Conservation (phyloP, 1,140 invertebrate species). For the Lepidurus packardi region DNA sequence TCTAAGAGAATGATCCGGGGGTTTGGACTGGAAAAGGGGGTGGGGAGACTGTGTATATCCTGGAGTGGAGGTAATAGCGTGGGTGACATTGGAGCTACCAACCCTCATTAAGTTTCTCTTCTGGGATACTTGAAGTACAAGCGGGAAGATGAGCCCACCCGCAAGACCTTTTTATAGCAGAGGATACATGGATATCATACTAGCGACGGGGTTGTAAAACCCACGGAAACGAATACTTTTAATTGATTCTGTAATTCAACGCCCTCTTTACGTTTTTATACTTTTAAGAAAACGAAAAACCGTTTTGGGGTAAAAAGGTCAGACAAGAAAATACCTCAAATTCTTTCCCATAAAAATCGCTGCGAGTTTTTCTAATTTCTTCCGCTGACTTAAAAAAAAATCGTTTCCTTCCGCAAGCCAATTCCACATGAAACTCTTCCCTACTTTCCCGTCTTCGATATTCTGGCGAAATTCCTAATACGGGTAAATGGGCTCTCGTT, state of each 20-base stretch:
- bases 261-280: not conserved
- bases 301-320: not conserved
- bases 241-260: constrained; percentile 11
- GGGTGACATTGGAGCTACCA: constrained; percentile 17
- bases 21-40: not conserved
- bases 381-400: not conserved
- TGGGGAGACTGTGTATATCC: not conserved
- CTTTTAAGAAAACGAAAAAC: not conserved
- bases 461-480: not conserved
- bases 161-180: not conserved
- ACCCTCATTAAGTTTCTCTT: constrained; percentile 14
- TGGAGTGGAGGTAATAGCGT: not conserved
- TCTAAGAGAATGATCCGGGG: not conserved
- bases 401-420: not conserved
- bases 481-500: not conserved
- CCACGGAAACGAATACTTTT: not conserved
- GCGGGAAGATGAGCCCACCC: constrained; percentile 15
- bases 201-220: not conserved
- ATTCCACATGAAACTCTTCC: not conserved
- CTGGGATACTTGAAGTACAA: not conserved
- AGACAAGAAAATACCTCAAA: not conserved
- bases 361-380: not conserved
- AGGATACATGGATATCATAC: not conserved
- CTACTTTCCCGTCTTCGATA: not conserved
- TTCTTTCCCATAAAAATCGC: not conserved